phyloP scores from a whole-genome alignment of 2,113 vertebrate species.

The Sander lucioperca region DNA sequence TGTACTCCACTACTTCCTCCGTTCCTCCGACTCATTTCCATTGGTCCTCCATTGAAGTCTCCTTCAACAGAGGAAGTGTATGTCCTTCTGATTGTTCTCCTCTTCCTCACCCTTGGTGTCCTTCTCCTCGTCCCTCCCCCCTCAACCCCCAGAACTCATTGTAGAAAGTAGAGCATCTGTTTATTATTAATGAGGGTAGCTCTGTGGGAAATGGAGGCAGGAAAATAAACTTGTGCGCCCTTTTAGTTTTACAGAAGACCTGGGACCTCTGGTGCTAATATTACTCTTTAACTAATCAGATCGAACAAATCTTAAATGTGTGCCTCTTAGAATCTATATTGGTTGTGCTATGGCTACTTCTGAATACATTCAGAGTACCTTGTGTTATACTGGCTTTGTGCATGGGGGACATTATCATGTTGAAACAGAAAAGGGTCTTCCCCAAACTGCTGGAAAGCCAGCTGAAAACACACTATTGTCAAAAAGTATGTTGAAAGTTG shows the following conservation, averaged over 20 bases:
- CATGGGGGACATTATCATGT: too few relatives aligned
- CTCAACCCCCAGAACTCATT: constrained; percentile 5
- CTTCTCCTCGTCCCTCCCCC: neutral
- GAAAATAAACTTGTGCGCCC: constrained; percentile 40
- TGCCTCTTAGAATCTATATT: neutral
- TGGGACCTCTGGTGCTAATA: neutral
- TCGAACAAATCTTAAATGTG: neutral
- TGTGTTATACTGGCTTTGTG: neutral
- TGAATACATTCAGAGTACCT: neutral
- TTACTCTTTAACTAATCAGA: neutral
- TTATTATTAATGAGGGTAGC: constrained; percentile 63
- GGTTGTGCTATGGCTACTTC: too few relatives aligned
- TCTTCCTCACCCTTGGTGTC: neutral
- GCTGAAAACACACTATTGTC: too few relatives aligned
- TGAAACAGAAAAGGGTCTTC: too few relatives aligned
- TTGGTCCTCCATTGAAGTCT: neutral
- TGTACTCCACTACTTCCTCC: neutral
- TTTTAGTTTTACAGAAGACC: constrained; percentile 4
- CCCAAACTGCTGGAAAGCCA: too few relatives aligned
- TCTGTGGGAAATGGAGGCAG: constrained; percentile 54
- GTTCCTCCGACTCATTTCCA: neutral
- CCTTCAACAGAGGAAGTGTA: neutral
- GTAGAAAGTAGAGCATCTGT: constrained; percentile 65
- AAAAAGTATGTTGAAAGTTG: too few relatives aligned
- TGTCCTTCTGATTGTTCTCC: neutral